Base-by-base conservation (phyloP, 2,888 invertebrate species). In the Drosophila birchii region DNA sequence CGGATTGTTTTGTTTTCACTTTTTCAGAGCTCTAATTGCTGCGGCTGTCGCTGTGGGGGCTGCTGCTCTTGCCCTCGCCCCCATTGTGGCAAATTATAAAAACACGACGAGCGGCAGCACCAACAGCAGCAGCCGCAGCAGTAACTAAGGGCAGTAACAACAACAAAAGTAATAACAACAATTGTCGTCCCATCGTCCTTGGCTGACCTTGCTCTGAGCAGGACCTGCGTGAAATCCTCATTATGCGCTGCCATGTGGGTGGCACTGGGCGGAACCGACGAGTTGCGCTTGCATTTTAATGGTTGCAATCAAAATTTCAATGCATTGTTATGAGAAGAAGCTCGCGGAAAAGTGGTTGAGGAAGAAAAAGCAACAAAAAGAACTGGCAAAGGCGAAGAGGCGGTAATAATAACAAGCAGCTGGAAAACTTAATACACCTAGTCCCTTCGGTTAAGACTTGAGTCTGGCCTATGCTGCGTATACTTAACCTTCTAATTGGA, bases 251-350 rank as follows among this genome's bases (percentile, higher is more conserved):
- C 66, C 62, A 53, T 45, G 72, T 63, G 63, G 60, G 55, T 53
- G 75, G 45, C 14, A 47, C 53, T 38, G 57, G 53, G 67, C 45
- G 70, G 53, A 18, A 53, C 59, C 67, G 74, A 79, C 79, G 79
- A 81, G 87, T 56, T 74, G 63, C 55, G 72, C 83, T 72, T 77
- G 83, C 80, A 87, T 82, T 82, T 84, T 85, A 87, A 87, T 84
- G 83, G 76, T 70, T 78, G 84, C 86, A 87, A 84, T 86, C 85
- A 87, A 83, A 82, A 87, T 85, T 85, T 78, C 66, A 76, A 85
- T 86, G 83, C 80, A 87, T 78, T 87, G 88, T 79, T 81, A 72
- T 64, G 71, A 55, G 61, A 49, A 44, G 61, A 49, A 54, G 43
- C 44, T 71, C 55, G 34, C 60, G 16, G 51, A 53, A 53, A 53